A percentile compares a stretch with the other conserved stretches of the same genome.
Conservation (phyloP, 2,797 vertebrate species). For the Cottoperca gobio region DNA sequence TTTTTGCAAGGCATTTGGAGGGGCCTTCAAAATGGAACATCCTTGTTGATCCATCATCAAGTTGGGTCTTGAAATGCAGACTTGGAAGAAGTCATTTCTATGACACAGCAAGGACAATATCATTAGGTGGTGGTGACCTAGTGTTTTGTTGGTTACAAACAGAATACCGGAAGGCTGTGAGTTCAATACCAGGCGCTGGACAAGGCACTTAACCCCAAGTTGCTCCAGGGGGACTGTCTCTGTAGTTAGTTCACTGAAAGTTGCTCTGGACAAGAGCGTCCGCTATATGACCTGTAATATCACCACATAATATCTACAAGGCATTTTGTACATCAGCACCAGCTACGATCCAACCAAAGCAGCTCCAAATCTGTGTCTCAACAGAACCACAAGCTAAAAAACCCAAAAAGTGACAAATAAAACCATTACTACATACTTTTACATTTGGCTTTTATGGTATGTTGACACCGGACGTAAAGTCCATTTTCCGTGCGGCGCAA, state of each 20-base stretch:
- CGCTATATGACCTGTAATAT: too few relatives aligned
- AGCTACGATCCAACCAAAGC: background rate
- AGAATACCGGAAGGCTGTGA: too few relatives aligned
- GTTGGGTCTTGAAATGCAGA: conserved; percentile 11
- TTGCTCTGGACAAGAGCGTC: too few relatives aligned
- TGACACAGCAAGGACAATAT: background rate
- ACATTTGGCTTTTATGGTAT: too few relatives aligned
- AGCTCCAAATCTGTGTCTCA: background rate
- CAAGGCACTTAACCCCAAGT: too few relatives aligned
- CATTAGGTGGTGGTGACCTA: too few relatives aligned
- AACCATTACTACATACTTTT: background rate
- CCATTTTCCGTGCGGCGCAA: too few relatives aligned
- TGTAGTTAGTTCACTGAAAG: too few relatives aligned
- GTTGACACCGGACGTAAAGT: too few relatives aligned
- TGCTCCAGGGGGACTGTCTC: too few relatives aligned
- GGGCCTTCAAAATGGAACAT: background rate
- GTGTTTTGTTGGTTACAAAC: too few relatives aligned
- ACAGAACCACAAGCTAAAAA: background rate
- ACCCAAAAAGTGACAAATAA: background rate
- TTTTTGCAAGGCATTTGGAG: background rate
- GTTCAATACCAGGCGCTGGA: too few relatives aligned
- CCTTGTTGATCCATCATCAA: conserved; percentile 9
- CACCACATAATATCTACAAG: background rate
- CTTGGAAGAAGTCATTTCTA: background rate
- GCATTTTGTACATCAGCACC: background rate